These are phyloP conservation scores for Lutjanus argentimaculatus DNA, from an alignment of 2,797 vertebrate species.

Conservation along the genomic window DNA sequence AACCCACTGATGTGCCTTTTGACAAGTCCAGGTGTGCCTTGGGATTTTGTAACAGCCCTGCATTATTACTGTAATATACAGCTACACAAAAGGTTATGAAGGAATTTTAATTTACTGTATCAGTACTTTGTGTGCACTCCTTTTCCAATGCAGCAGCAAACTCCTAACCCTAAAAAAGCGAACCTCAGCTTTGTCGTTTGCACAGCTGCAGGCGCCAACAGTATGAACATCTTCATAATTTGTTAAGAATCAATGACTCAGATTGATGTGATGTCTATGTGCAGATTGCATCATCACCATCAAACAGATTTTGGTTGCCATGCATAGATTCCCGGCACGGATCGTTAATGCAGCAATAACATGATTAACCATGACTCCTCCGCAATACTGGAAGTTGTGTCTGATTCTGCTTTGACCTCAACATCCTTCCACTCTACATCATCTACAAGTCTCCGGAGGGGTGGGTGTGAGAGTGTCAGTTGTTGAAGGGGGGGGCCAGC, in stretches of 20 bases:
- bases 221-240: not conserved
- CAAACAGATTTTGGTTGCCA: not conserved
- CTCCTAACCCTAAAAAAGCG: no score
- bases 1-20: no score
- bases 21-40: no score
- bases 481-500: not conserved
- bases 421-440: conserved; percentile 9
- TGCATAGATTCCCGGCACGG: conserved; percentile 29
- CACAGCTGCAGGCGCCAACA: no score
- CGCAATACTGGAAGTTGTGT: conserved; percentile 10
- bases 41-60: no score
- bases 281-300: conserved; percentile 13
- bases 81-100: no score
- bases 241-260: conserved; percentile 1
- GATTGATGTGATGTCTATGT: not conserved
- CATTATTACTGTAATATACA: no score
- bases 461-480: conserved; percentile 58
- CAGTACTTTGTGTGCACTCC: no score
- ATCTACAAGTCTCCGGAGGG: conserved; percentile 9
- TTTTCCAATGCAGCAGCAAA: no score
- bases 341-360: not conserved
- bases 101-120: no score
- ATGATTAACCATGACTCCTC: conserved; percentile 44
- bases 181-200: no score
- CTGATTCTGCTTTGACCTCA: not conserved